Conservation (phyloP, 2,797 vertebrate genomes). For the Huso huso region DNA sequence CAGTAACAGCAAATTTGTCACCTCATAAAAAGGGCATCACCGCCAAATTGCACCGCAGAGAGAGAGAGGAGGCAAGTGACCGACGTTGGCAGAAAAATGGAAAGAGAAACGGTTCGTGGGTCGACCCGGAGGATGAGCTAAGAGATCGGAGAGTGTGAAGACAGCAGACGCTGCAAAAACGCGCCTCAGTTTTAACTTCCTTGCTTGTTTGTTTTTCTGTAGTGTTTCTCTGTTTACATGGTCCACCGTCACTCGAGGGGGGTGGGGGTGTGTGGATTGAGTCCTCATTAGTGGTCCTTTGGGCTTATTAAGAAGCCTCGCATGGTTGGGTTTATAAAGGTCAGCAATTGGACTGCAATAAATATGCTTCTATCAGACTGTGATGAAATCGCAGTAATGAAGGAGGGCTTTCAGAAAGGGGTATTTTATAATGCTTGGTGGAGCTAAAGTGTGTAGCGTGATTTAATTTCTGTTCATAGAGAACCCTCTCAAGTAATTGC, state of each 20-base stretch:
- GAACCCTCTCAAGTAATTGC: no score
- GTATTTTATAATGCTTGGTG: no score
- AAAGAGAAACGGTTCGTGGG: neutral
- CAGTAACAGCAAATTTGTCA: conserved; percentile 11
- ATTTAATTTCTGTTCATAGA: no score
- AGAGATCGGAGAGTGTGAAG: neutral
- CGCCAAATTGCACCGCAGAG: neutral
- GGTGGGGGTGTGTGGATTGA: neutral
- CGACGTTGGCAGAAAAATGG: neutral
- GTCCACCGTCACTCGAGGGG: neutral
- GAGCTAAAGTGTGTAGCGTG: no score
- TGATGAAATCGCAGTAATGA: conserved; percentile 21
- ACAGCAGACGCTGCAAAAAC: neutral
- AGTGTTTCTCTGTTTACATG: neutral
- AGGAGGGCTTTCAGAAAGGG: neutral
- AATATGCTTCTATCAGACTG: conserved; percentile 13
- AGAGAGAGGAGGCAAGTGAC: conserved; percentile 1
- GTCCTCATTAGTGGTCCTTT: conserved; percentile 8
- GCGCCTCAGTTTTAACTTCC: neutral
- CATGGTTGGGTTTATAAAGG: neutral
- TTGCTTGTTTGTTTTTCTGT: neutral
- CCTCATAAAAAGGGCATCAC: neutral
- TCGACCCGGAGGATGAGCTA: neutral
- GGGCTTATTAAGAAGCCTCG: conserved; percentile 4
- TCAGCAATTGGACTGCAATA: conserved; percentile 4